Conservation (phyloP, 2,797 vertebrate species). For the Acestrorhynchus altus region DNA sequence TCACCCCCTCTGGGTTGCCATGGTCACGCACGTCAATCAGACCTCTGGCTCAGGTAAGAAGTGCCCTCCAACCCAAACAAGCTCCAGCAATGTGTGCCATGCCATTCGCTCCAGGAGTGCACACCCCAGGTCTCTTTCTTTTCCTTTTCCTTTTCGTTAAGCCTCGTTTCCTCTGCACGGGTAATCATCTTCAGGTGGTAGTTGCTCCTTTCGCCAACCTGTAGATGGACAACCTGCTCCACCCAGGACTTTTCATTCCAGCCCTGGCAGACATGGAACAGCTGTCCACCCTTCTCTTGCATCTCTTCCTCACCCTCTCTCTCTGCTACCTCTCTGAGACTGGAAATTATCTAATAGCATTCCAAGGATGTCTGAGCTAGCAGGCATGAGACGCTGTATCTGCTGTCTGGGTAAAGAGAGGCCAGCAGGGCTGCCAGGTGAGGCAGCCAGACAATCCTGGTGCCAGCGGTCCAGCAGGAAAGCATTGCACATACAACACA, state of each 20-base stretch:
- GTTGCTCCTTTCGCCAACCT: constrained; percentile 79
- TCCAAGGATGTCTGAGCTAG: constrained; percentile 44
- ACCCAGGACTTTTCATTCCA: constrained; percentile 18
- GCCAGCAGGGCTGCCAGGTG: background rate
- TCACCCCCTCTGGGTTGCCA: constrained; percentile 75
- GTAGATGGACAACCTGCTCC: constrained; percentile 60
- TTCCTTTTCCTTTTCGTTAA: constrained; percentile 73
- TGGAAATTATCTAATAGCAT: constrained; percentile 39
- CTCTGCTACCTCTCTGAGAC: background rate
- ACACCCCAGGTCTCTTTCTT: constrained; percentile 72
- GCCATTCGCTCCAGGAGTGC: constrained; percentile 72
- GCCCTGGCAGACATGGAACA: constrained; percentile 2
- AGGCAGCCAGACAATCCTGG: background rate
- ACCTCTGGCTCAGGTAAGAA: constrained; percentile 53
- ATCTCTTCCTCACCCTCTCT: background rate
- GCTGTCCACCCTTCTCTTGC: background rate
- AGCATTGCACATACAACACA: constrained; percentile 38
- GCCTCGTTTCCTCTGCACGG: constrained; percentile 73
- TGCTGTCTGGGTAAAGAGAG: constrained; percentile 43
- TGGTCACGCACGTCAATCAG: constrained; percentile 65
- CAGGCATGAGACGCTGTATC: constrained; percentile 43
- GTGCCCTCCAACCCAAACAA: constrained; percentile 51
- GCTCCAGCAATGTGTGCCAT: constrained; percentile 58
- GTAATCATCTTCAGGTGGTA: constrained; percentile 80
- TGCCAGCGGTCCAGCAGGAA: constrained; percentile 49